Base-by-base conservation (phyloP, 2,888 invertebrate species). In the Mechanitis mazaeus region DNA sequence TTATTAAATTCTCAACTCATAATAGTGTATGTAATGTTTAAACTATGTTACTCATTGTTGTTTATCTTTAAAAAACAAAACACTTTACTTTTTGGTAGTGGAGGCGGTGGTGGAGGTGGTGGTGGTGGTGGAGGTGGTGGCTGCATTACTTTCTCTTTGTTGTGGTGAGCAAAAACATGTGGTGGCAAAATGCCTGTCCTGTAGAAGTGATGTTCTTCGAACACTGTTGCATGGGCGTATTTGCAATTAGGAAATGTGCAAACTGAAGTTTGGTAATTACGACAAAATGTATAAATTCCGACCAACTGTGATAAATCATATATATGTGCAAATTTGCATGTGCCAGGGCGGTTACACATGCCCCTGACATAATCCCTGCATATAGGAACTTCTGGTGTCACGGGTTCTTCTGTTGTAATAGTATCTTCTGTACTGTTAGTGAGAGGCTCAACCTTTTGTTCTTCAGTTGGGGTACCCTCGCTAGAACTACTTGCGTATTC, bases 361-460 rank as follows among this genome's bases (percentile, higher is more conserved):
- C 85, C 84, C 28, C 87, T 74, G 2, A 80, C 73, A 58, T 73
- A 87, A 60, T 86, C 82, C 4, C 83, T 72, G 58, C 87, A 87
- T 73, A 86, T 80, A 0, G 66, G 71, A 7, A 65, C 64, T 5
- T 56, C 65, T 1, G 46, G 5, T 46, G 59, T 59, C 3, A 64
- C 56, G 12, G 45, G 50, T 35, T 66, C 55, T 6, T 50, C 38
- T 3, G 53, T 28, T 50, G 50, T 31, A 1, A 9, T 31, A 50
- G 6, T 50, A 6, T 31, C 50, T 31, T 2, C 20, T 20, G 20
- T 20, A 20, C 20, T 7, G n/a, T 50, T 50, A 9, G 31, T 31
- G 28, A 31, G 5, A 31, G 28, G 31, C 5, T 31, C 9, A 6
- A 20, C 20, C 20, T 59, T 46, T 31, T 57, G 56, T 6, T 11